Evolutionary conservation across 1,140 invertebrate species (phyloP), one percentile per base, ranked within the genome.

Genomic region (Zaprionus davidi): DNA sequence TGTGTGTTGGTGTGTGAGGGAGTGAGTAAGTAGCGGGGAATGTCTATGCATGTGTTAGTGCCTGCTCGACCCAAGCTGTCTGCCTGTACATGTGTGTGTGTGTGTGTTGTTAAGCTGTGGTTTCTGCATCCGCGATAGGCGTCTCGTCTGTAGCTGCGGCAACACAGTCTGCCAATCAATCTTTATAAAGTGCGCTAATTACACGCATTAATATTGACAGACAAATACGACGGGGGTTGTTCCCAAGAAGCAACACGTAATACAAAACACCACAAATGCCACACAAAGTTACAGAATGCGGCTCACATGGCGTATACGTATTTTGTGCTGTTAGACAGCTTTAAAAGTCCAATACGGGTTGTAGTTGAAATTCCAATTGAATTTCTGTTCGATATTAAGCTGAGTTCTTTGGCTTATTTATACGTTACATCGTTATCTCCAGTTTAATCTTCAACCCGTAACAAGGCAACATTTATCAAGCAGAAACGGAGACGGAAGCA

Each of bases 151-250:
- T 28, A 17, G 62, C 17, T 60, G 31, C 31, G 38, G 22, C 46
- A 34, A 41, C 41, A 85, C 73, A 78, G 71, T 63, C 38, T 68
- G 44, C 82, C 82, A 86, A 86, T 86, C 82, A 86, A 86, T 86
- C 82, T 86, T 86, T 86, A 87, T 86, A 85, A 86, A 86, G 79
- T 79, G 79, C 76, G 82, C 82, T 85, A 85, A 85, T 85, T 85
- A 85, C 75, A 86, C 82, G 79, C 82, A 85, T 85, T 85, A 86
- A 85, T 85, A 85, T 82, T 85, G 82, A 85, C 82, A 85, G 78
- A 59, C 22, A 66, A 28, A 26, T 20, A 26, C 51, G 34, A 11
- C 5, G 44, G 15, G 64, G n/a, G 24, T 12, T 13, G 53, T 0
- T 36, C 5, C 20, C 7, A n/a, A 3, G 46, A 63, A 71, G 66